These are phyloP conservation scores for Spinus pinus DNA, from an alignment of 2,797 vertebrate genomes.

Conservation along the genomic window DNA sequence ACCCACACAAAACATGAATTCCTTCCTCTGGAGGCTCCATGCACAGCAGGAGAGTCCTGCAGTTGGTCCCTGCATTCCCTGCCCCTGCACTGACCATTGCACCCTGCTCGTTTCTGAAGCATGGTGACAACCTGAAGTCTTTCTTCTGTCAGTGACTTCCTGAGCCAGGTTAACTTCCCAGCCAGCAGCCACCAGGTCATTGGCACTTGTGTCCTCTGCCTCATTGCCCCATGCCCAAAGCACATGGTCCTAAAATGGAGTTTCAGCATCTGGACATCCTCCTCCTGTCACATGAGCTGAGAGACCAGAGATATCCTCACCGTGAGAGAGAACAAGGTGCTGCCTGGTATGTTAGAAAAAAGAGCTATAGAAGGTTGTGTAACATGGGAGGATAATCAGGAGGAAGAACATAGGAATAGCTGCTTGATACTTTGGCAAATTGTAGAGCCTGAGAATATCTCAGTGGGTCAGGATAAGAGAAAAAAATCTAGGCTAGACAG, in stretches of 20 bases:
- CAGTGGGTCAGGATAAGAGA: neutral
- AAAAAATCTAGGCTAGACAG: neutral
- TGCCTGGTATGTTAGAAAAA: neutral
- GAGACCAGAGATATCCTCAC: neutral
- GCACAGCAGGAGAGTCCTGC: neutral
- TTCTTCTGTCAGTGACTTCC: neutral
- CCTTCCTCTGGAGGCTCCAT: neutral
- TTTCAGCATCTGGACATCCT: neutral
- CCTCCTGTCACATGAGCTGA: neutral
- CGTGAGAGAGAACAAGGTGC: neutral
- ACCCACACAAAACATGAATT: fast-evolving
- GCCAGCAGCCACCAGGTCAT: neutral
- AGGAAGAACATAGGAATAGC: neutral
- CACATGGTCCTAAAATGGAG: neutral
- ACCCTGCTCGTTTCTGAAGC: neutral
- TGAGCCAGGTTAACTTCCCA: neutral
- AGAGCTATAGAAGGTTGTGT: neutral
- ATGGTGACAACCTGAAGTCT: neutral
- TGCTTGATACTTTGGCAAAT: neutral
- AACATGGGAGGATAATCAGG: neutral
- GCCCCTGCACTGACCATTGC: neutral
- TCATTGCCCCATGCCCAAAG: neutral
- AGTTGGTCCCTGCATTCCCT: neutral
- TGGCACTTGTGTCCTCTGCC: neutral
- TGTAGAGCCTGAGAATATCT: neutral